These are phyloP conservation scores for Eristalinus aeneus DNA, from an alignment of 2,888 invertebrate species.

Conservation along the genomic window DNA sequence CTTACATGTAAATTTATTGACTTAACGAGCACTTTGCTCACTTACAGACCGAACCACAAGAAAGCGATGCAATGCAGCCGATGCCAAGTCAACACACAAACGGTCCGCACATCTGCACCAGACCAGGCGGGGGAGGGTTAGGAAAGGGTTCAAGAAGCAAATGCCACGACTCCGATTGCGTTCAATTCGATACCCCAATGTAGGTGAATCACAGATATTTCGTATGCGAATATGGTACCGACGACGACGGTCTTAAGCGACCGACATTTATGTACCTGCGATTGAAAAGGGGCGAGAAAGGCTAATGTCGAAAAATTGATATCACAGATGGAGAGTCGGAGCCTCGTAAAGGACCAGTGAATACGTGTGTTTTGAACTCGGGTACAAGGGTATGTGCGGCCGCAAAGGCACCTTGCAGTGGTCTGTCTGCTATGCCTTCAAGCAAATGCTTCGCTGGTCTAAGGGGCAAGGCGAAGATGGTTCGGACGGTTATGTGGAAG, in stretches of 20 bases:
- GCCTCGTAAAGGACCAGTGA: slow-evolving; percentile 22
- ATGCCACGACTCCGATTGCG: slow-evolving; percentile 62
- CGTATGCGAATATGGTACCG: slow-evolving; percentile 60
- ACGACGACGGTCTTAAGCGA: slow-evolving; percentile 34
- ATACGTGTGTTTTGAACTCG: slow-evolving; percentile 40
- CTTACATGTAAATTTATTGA: slow-evolving; percentile 75
- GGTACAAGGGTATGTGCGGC: slow-evolving; percentile 47
- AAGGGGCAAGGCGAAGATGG: background rate
- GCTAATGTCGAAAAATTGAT: slow-evolving; percentile 62
- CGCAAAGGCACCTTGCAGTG: slow-evolving; percentile 58
- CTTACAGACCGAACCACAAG: slow-evolving; percentile 59
- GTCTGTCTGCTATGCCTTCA: slow-evolving; percentile 24
- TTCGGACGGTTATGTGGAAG: background rate
- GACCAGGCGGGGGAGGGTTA: background rate
- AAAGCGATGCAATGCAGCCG: slow-evolving; percentile 30
- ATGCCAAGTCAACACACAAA: background rate
- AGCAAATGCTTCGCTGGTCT: slow-evolving; percentile 22
- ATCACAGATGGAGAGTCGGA: slow-evolving; percentile 53
- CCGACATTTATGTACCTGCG: slow-evolving; percentile 40
- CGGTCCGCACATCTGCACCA: background rate
- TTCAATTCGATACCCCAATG: slow-evolving; percentile 59
- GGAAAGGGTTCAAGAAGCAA: slow-evolving; percentile 30
- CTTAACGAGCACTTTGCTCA: slow-evolving; percentile 74
- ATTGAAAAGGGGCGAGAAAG: slow-evolving; percentile 62
- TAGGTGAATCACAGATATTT: slow-evolving; percentile 51